Evolutionary conservation across 2,888 invertebrate genomes (phyloP).

Genomic region (Aromia moschata): DNA sequence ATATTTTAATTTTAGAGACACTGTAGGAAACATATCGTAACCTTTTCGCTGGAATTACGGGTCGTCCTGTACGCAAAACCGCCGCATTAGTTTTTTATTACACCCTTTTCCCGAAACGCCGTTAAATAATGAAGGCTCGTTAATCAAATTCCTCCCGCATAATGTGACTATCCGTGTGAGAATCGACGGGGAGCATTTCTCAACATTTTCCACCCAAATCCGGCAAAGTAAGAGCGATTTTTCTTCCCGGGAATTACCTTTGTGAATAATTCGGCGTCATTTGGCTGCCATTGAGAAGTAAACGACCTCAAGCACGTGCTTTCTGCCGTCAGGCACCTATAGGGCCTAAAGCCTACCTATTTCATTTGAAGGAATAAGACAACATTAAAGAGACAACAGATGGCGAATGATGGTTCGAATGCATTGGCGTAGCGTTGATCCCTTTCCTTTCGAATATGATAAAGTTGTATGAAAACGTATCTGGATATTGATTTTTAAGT

Average conservation of each 20-base stretch:
- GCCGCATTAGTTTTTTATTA: background rate
- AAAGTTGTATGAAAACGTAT: too few species aligned
- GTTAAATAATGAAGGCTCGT: background rate
- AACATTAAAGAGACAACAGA: conserved; percentile 30
- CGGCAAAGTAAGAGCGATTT: conserved; percentile 17
- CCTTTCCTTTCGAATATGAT: too few species aligned
- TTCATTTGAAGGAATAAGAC: conserved; percentile 31
- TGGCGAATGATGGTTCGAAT: background rate
- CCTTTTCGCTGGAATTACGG: too few species aligned
- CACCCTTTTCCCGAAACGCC: background rate
- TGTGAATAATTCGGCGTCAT: conserved; percentile 31
- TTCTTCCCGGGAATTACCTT: conserved; percentile 24
- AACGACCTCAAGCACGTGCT: conserved; percentile 34
- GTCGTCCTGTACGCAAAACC: background rate
- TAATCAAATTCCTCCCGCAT: background rate
- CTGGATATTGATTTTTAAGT: too few species aligned
- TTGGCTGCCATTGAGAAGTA: conserved; percentile 31
- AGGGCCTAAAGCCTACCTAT: conserved; percentile 31
- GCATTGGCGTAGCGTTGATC: conserved; percentile 19
- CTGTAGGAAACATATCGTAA: too few species aligned
- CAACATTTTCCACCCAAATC: conserved; percentile 12
- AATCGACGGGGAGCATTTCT: conserved; percentile 6
- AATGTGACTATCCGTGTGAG: background rate
- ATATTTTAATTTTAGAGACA: too few species aligned
- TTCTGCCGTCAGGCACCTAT: conserved; percentile 27